Percentiles rank a stretch among this genome's conserved stretches.
phyloP scores from a whole-genome alignment of 2,797 vertebrate species.

The Acipenser transmontanus region DNA sequence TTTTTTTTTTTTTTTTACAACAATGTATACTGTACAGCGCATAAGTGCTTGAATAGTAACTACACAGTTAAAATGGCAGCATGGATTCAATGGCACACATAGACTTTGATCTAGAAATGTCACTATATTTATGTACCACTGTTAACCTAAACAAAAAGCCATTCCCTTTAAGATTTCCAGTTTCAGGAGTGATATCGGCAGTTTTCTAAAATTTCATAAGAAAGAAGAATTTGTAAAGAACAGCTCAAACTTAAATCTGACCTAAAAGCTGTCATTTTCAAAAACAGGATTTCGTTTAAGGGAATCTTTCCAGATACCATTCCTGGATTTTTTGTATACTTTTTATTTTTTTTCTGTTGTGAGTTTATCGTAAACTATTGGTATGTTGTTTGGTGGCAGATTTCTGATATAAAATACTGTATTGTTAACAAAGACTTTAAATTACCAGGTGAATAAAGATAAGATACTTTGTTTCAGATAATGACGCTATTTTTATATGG shows the following conservation, averaged over 20 bases:
- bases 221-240: not conserved
- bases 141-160: not conserved
- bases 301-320: constrained; percentile 4
- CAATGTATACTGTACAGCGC: not conserved
- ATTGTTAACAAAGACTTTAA: not conserved
- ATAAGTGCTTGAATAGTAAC: not conserved
- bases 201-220: not conserved
- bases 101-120: constrained; percentile 12
- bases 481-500: constrained; percentile 15
- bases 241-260: not conserved
- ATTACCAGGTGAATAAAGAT: constrained; percentile 1
- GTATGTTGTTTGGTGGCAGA: not conserved
- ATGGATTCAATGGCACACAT: not conserved
- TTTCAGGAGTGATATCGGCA: not conserved
- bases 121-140: not conserved
- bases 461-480: constrained; percentile 17
- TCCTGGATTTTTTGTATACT: not conserved
- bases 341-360: not conserved
- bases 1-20: not conserved
- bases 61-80: not conserved
- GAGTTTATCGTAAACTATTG: not conserved
- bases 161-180: not conserved
- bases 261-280: constrained; percentile 4
- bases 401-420: constrained; percentile 5
- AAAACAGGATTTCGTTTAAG: constrained; percentile 18